Evolutionary conservation across 1,140 invertebrate genomes (phyloP), one percentile per base, ranked within the genome.

Genomic region (Asbolus verrucosus): DNA sequence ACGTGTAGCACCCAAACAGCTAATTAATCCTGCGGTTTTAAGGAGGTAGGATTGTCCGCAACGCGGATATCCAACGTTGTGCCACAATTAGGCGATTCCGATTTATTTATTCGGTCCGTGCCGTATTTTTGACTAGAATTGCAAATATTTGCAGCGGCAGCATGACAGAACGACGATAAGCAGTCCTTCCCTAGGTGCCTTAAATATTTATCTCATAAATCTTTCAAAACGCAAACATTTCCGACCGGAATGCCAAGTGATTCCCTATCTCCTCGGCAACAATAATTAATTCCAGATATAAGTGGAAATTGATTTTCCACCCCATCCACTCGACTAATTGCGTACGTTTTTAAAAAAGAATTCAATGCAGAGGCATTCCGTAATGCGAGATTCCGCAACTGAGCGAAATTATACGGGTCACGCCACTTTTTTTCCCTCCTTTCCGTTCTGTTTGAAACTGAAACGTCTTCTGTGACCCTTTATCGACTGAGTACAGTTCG

Each of bases 201-300:
- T 54, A 54, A 54, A 54, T 54, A 54, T 54, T 54, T 54, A 54
- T 54, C 46, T 24, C 46, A 27, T 54, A 54, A 54, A 54, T 54
- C 46, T 54, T 21, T 54, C 46, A 54, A 54, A 24, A 14, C 13
- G 21, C 46, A 54, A 54, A 54, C 21, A 54, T 27, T 54, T 27
- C 46, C n/a, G n/a, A 9, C 27, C 46, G 8, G 21, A 54, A 19
- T 54, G 33, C 5, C 24, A 21, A 50, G 21, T 11, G 46, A n/a
- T n/a, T n/a, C n/a, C n/a, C n/a, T n/a, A n/a, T n/a, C n/a, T n/a
- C n/a, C 9, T 33, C 11, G 15, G 36, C 14, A 31, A 46, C 19
- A 19, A 18, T 46, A 46, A 46, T 46, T 46, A 46, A 46, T 46
- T 46, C 41, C 41, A 16, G 41, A 15, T 6, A 39, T 15, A 39